Base-by-base conservation (phyloP, 1,140 invertebrate genomes). In the Caenorhabditis elegans region DNA sequence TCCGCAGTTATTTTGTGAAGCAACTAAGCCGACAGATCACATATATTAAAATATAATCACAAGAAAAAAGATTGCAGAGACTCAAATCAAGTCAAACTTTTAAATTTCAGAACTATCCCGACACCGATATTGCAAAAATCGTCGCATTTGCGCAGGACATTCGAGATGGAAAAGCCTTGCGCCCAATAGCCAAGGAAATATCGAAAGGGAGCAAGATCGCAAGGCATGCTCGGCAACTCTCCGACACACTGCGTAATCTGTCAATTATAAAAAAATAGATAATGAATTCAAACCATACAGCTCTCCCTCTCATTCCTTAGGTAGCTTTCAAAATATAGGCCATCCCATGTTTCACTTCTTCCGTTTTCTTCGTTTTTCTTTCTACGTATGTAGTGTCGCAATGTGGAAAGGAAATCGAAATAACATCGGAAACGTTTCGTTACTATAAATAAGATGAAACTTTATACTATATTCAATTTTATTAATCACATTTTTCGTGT, bases 51-150 rank as follows among this genome's bases (percentile, higher is more conserved):
- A n/a, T n/a, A n/a, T n/a, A n/a, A n/a, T n/a, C n/a, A n/a, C n/a
- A n/a, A n/a, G n/a, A n/a, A n/a, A n/a, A n/a, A n/a, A n/a, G n/a
- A n/a, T n/a, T n/a, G n/a, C n/a, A n/a, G n/a, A n/a, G n/a, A n/a
- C n/a, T n/a, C n/a, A n/a, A n/a, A 4, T 3, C 31, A 47, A 34
- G 2, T 47, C 13, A 77, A 53, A 8, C 6, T n/a, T 3, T 34
- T 49, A n/a, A 10, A 4, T 51, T 82, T 34, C 47, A 82, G 81
- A 82, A 82, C 34, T 82, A 82, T 31, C 81, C 81, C 4, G 81
- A 82, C 19, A 53, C 77, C 2, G 81, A 82, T 26, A 39, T 60
- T 15, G 46, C 49, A 10, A 77, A 60, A 22, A 31, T 82, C 5
- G 81, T 82, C 26, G 51, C 43, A 6, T 51, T 55, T 15, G 81